Evolutionary conservation across 1,140 invertebrate genomes (phyloP), one percentile per base, ranked within the genome.

Genomic region (Diachasmimorpha longicaudata): DNA sequence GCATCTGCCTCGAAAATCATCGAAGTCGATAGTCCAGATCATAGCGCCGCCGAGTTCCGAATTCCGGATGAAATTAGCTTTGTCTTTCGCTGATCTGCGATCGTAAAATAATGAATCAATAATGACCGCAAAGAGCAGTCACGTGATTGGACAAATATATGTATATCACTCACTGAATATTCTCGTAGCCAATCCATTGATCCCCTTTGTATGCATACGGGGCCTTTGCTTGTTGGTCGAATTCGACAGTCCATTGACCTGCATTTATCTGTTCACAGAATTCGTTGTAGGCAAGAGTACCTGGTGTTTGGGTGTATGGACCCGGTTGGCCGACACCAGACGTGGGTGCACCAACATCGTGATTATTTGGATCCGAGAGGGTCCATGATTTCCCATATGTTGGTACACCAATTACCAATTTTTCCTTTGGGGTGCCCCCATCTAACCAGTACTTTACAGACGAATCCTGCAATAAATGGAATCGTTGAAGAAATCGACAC

Each of bases 261-360:
- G 13, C 95, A 90, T 90, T 95, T 95, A 3, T 92, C 93, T 8
- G 95, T 95, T 0, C 93, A 93, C 4, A 95, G 81, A 94, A 93
- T 90, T 97, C 96, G 84, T 96, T 97, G 84, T 95, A 98, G 0
- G 95, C 90, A 23, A 97, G 90, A 81, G 96, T 95, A 63, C 96
- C 96, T 80, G 92, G 89, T 3, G 95, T 93, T 76, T 93, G 90
- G 0, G 96, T 97, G 78, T 93, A 95, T 68, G 94, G 90, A 44
- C 94, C 94, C 4, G 94, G 93, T 79, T 93, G 92, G 44, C 94
- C 94, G 5, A 94, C 93, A 8, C 93, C 93, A 79, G 93, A 92
- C 0, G 93, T 91, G 6, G 92, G 91, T 0, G 92, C 91, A 79
- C 94, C 93, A 0, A 96, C 85, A 0, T 92, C 93, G 70, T 88